Conservation (phyloP, 2,113 vertebrate species). For the Herpetotheres cachinnans region DNA sequence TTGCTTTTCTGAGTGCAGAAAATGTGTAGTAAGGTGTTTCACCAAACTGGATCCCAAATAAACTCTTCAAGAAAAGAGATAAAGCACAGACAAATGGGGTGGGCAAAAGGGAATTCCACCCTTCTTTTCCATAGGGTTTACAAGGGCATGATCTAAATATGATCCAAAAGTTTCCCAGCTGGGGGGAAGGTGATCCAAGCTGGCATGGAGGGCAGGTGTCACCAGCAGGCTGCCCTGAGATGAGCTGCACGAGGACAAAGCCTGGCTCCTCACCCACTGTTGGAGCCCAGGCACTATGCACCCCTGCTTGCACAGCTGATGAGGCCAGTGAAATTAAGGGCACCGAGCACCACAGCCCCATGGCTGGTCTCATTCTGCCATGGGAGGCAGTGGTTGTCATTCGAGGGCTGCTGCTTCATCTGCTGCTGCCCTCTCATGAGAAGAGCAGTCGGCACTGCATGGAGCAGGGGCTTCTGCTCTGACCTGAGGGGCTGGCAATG, state of each 20-base stretch:
- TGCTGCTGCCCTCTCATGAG: rapidly evolving
- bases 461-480: background rate
- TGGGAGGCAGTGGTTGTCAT: background rate
- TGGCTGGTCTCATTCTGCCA: rapidly evolving
- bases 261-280: background rate
- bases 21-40: background rate
- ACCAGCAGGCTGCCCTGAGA: background rate
- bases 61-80: background rate
- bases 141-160: rapidly evolving
- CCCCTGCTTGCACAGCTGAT: rapidly evolving
- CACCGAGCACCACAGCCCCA: rapidly evolving
- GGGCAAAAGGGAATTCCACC: background rate
- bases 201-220: background rate
- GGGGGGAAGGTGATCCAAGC: background rate
- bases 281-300: rapidly evolving
- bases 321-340: rapidly evolving
- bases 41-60: background rate
- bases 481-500: rapidly evolving
- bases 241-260: background rate
- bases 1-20: background rate
- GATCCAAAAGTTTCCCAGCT: background rate
- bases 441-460: background rate
- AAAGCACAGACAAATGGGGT: background rate
- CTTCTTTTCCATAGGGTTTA: background rate
- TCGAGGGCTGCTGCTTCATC: background rate